These are phyloP conservation scores for Crematogaster levior DNA, from an alignment of 2,888 invertebrate species.

Conservation along the genomic window DNA sequence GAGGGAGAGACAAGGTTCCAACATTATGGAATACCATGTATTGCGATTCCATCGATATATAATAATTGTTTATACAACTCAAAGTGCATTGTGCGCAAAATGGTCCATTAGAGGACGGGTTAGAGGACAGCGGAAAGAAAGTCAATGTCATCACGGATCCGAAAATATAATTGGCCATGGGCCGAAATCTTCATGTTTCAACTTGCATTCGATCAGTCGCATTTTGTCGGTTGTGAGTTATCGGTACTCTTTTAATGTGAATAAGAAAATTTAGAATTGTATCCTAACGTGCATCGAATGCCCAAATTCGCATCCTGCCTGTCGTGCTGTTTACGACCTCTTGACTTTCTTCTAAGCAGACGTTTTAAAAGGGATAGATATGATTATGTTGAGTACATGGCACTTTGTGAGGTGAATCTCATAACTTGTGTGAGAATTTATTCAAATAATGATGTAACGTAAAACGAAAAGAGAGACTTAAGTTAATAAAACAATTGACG, in stretches of 20 bases:
- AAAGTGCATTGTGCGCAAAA: conserved; percentile 1
- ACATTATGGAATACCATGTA: background rate
- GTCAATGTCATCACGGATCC: conserved; percentile 71
- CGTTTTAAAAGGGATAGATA: conserved; percentile 69
- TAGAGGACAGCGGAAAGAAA: conserved; percentile 57
- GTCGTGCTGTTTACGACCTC: conserved; percentile 71
- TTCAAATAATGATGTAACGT: conserved; percentile 3
- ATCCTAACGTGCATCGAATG: conserved; percentile 59
- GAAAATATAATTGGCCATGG: conserved; percentile 67
- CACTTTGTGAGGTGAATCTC: conserved; percentile 78
- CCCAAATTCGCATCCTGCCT: conserved; percentile 63
- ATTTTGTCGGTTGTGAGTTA: conserved; percentile 47
- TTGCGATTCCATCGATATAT: background rate
- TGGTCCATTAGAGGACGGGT: conserved; percentile 60
- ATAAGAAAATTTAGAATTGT: conserved; percentile 1
- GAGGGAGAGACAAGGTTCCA: background rate
- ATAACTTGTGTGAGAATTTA: conserved; percentile 13
- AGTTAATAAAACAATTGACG: background rate
- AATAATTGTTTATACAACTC: background rate
- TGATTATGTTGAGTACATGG: conserved; percentile 80
- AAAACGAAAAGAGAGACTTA: background rate
- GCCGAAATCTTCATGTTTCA: conserved; percentile 62
- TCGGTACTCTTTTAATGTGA: conserved; percentile 5
- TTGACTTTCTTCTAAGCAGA: conserved; percentile 60
- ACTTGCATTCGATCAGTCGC: conserved; percentile 69